Evolutionary conservation across 2,888 invertebrate genomes (phyloP).

Genomic region (Diabrotica balteata): DNA sequence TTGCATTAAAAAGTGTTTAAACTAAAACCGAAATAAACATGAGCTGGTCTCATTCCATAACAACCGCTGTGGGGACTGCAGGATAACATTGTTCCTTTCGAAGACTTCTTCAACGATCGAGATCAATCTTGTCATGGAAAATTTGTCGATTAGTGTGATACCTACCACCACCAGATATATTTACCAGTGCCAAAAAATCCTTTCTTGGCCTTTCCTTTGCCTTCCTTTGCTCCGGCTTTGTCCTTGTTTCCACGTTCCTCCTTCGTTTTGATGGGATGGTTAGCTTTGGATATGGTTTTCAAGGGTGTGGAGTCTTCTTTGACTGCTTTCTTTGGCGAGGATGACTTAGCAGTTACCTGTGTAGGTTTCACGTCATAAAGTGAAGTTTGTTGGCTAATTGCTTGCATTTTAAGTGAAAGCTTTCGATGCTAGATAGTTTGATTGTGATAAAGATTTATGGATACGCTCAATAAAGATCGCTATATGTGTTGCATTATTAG

Average conservation of each 20-base stretch:
- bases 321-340: slow-evolving; percentile 55
- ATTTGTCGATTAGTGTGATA: slow-evolving; percentile 50
- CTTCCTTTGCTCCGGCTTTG: slow-evolving; percentile 64
- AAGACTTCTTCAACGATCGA: slow-evolving; percentile 46
- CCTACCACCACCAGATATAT: slow-evolving; percentile 82
- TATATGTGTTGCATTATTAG: no score
- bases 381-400: not conserved
- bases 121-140: slow-evolving; percentile 57
- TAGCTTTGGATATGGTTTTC: slow-evolving; percentile 57
- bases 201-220: slow-evolving; percentile 73
- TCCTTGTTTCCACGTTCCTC: slow-evolving; percentile 25
- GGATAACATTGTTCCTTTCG: slow-evolving; percentile 36
- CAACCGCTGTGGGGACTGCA: slow-evolving; percentile 44
- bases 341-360: slow-evolving; percentile 28
- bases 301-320: slow-evolving; percentile 45
- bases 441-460: no score
- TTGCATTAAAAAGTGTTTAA: slow-evolving; percentile 10
- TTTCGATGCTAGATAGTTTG: no score
- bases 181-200: slow-evolving; percentile 87
- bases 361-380: slow-evolving; percentile 15
- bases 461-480: no score
- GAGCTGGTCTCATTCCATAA: slow-evolving; percentile 50
- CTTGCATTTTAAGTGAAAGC: not conserved
- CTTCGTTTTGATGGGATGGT: slow-evolving; percentile 43
- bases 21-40: slow-evolving; percentile 33